These are phyloP conservation scores for Imbricaverruca yamaguchii DNA, from an alignment of 2,888 invertebrate species.

Conservation along the genomic window DNA sequence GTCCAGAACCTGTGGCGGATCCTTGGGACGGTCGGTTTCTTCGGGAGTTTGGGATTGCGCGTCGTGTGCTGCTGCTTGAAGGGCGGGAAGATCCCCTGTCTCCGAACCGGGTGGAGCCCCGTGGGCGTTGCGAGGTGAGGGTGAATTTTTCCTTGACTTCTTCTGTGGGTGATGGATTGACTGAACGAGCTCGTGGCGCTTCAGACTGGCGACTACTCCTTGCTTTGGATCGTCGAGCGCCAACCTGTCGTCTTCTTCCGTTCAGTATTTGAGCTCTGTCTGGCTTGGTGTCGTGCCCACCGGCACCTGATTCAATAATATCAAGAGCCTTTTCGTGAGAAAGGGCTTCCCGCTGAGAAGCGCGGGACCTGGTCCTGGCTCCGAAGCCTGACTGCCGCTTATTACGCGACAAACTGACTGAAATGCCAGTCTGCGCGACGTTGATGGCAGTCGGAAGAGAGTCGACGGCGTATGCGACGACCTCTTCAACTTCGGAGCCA, in stretches of 20 bases:
- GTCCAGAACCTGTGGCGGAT: not conserved
- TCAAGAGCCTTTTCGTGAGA: not conserved
- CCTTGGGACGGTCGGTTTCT: not conserved
- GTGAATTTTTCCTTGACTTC: not conserved
- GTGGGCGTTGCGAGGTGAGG: not conserved
- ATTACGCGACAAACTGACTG: not conserved
- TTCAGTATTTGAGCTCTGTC: no score
- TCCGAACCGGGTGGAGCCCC: not conserved
- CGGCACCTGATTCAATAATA: not conserved
- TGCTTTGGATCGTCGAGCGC: not conserved
- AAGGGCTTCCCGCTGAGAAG: not conserved
- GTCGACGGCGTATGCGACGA: not conserved
- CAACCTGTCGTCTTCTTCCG: not conserved
- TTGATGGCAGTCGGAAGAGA: not conserved
- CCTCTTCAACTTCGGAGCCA: slow-evolving; percentile 12
- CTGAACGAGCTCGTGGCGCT: not conserved
- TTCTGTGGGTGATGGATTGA: not conserved
- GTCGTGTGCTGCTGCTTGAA: not conserved
- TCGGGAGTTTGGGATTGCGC: not conserved
- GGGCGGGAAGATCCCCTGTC: not conserved
- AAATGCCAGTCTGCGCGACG: not conserved
- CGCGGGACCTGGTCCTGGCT: slow-evolving; percentile 13
- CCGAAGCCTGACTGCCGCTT: slow-evolving; percentile 15
- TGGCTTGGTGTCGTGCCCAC: not conserved
- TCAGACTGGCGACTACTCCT: not conserved